A percentile compares a stretch with the other conserved stretches of the same genome.
These are phyloP conservation scores for Leuctra nigra DNA, from an alignment of 2,888 invertebrate species.

Conservation along the genomic window DNA sequence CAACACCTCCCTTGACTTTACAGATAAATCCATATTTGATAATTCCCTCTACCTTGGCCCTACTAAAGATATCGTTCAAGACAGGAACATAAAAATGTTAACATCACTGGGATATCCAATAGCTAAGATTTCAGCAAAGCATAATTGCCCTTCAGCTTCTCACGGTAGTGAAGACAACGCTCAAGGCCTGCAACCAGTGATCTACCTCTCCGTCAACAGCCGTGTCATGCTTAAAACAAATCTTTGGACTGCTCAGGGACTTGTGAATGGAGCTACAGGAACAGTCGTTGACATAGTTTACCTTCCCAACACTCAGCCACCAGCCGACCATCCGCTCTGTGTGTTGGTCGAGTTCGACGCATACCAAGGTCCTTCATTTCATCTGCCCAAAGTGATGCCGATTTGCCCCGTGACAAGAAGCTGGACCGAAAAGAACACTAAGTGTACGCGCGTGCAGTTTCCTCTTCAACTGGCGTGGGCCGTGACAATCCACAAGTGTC, in stretches of 20 bases:
- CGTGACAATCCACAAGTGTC: too few relatives aligned
- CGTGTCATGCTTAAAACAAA: conserved; percentile 1
- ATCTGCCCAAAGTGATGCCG: not conserved
- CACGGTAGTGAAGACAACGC: not conserved
- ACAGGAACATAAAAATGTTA: not conserved
- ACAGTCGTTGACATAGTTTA: conserved; percentile 1
- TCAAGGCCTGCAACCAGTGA: not conserved
- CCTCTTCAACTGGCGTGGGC: too few relatives aligned
- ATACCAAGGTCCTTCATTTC: not conserved
- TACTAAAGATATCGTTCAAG: not conserved
- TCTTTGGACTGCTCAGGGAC: conserved; percentile 2
- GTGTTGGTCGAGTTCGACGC: not conserved
- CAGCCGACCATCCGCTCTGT: not conserved
- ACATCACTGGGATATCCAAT: not conserved
- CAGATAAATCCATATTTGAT: not conserved
- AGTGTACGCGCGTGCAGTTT: conserved; percentile 3
- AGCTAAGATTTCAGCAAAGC: not conserved
- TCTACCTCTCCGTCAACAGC: not conserved
- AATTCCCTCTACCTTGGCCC: not conserved
- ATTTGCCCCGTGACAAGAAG: not conserved
- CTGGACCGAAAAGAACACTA: conserved; percentile 2
- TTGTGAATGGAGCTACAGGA: conserved; percentile 9
- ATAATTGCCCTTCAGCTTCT: not conserved
- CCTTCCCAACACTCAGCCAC: conserved; percentile 1
- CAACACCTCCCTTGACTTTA: not conserved